Evolutionary conservation across 1,140 invertebrate genomes (phyloP), one percentile per base, ranked within the genome.

Genomic region (Drosophila setifemur): DNA sequence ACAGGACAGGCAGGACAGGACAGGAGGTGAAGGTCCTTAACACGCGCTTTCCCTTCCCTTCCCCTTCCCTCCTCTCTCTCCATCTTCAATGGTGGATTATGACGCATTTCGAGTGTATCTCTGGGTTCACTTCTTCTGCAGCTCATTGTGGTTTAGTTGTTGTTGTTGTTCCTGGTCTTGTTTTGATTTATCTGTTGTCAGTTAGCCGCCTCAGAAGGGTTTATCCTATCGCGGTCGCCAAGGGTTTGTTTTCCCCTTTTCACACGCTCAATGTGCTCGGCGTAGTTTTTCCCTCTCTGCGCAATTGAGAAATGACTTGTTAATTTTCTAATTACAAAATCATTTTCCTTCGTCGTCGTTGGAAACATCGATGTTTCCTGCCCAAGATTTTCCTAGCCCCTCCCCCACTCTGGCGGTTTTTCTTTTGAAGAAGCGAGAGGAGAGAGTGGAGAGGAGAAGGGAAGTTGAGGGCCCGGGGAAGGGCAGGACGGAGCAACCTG

Each of bases 241-340:
- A 21, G 33, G 12, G 8, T 58, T 9, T 18, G 18, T 40, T 66
- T 49, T 25, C 40, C 42, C 35, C 44, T 47, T 70, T 71, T 71
- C 47, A 70, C 68, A 70, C 43, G 63, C 37, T 53, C 25, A 9
- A 1, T 40, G 25, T n/a, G n/a, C n/a, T n/a, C n/a, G n/a, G n/a
- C n/a, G n/a, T n/a, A n/a, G 7, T 18, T 23, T 54, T 14, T 31
- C 25, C 26, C 9, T 3, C 6, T 11, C 31, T n/a, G n/a, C 9
- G 39, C 54, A 55, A 54, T 75, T 45, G 48, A 29, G 64, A 52
- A 82, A 82, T 81, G 76, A 81, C 77, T 81, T 81, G 76, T 81
- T 72, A 72, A 82, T 82, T 81, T 81, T 76, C 49, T 60, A 82
- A 81, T 81, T 81, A 82, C 77, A 47, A 76, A 81, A 67, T 81